These are phyloP conservation scores for Eumerus sabulonum DNA, from an alignment of 2,888 invertebrate genomes.

Conservation along the genomic window DNA sequence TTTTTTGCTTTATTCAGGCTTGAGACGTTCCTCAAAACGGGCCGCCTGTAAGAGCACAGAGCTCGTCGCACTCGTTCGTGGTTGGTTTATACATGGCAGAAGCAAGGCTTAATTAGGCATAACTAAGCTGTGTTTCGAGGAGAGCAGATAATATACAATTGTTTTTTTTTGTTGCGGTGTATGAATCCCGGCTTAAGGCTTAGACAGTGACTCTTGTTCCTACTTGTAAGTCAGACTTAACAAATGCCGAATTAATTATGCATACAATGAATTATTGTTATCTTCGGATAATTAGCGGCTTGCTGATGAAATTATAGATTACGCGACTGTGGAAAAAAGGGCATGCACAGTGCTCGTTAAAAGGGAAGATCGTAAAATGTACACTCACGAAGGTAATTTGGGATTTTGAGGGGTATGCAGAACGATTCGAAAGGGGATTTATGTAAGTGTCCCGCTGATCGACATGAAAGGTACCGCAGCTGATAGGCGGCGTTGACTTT, in stretches of 20 bases:
- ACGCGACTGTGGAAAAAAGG: slow-evolving; percentile 39
- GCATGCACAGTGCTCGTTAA: slow-evolving; percentile 10
- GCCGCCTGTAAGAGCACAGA: slow-evolving; percentile 7
- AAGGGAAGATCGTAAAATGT: slow-evolving; percentile 49
- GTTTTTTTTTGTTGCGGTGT: slow-evolving; percentile 25
- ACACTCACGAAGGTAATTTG: neutral
- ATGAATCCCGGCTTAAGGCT: slow-evolving; percentile 33
- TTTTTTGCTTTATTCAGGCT: too few species aligned
- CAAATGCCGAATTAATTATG: slow-evolving; percentile 56
- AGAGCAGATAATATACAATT: slow-evolving; percentile 28
- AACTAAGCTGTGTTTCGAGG: slow-evolving; percentile 52
- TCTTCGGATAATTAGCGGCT: slow-evolving; percentile 57
- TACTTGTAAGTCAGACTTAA: slow-evolving; percentile 37
- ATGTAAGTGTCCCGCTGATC: too few species aligned
- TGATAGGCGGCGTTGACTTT: too few species aligned
- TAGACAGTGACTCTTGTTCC: slow-evolving; percentile 24
- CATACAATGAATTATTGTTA: slow-evolving; percentile 64
- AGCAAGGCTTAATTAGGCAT: slow-evolving; percentile 53
- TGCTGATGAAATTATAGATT: slow-evolving; percentile 53
- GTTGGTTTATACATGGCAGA: neutral
- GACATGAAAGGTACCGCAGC: too few species aligned
- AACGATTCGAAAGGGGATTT: too few species aligned
- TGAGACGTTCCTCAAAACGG: too few species aligned
- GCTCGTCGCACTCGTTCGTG: neutral
- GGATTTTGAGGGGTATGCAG: too few species aligned